These are phyloP conservation scores for Antechinus flavipes DNA, from an alignment of 2,113 vertebrate genomes.

Conservation along the genomic window DNA sequence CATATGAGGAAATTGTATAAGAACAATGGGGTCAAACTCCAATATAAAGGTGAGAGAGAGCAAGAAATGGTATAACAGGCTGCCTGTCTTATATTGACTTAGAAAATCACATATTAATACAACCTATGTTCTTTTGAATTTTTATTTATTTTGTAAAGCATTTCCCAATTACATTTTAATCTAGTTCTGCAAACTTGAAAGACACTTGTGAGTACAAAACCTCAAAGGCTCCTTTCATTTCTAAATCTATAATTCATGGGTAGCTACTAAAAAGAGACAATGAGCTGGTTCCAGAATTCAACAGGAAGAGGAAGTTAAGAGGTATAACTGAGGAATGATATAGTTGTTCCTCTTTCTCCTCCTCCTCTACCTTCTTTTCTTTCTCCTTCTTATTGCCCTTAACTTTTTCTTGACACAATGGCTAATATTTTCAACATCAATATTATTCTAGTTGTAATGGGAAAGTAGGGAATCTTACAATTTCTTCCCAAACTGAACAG, in stretches of 20 bases:
- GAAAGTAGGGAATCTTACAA: background rate
- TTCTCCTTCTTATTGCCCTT: background rate
- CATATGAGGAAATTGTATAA: background rate
- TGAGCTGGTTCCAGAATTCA: background rate
- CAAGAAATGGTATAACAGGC: background rate
- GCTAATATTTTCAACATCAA: background rate
- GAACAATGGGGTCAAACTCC: background rate
- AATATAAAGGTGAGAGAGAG: background rate
- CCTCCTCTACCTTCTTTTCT: too few species aligned
- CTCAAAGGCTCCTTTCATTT: background rate
- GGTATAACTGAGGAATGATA: background rate
- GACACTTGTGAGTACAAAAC: background rate
- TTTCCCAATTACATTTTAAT: background rate
- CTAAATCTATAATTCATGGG: background rate
- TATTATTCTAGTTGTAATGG: background rate
- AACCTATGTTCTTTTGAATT: background rate
- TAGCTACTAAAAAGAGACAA: background rate
- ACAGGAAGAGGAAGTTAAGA: background rate
- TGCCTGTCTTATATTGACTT: background rate
- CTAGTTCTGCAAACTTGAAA: background rate
- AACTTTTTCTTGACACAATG: background rate
- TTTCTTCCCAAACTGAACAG: background rate
- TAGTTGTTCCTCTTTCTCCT: background rate
- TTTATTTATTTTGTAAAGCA: background rate
- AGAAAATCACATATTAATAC: background rate